Conservation (phyloP, 2,797 vertebrate genomes). For the Ispidina lecontei region DNA sequence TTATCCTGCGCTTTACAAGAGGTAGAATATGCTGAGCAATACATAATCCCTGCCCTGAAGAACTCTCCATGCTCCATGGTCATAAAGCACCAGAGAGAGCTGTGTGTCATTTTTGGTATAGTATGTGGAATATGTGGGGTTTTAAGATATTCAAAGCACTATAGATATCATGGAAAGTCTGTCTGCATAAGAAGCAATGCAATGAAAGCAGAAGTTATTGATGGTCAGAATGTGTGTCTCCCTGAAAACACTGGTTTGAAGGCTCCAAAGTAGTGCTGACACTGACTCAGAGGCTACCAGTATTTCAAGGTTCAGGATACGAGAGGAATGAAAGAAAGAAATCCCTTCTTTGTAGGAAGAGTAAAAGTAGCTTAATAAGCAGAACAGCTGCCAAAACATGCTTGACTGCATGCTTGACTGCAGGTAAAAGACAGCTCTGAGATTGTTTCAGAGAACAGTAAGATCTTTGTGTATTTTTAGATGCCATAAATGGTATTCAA, state of each 20-base stretch:
- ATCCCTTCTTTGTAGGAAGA: neutral
- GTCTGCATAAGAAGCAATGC: neutral
- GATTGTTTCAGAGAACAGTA: neutral
- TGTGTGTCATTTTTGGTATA: neutral
- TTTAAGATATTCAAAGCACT: neutral
- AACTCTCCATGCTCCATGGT: neutral
- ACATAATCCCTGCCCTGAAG: neutral
- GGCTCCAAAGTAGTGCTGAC: neutral
- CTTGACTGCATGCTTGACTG: neutral
- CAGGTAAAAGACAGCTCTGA: constrained; percentile 37
- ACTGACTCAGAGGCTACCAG: neutral
- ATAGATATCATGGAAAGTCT: neutral
- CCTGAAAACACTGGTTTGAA: neutral
- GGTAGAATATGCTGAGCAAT: neutral
- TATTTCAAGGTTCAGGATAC: neutral
- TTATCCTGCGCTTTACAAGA: neutral
- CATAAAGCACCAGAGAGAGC: neutral
- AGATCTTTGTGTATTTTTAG: constrained; percentile 2
- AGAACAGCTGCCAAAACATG: neutral
- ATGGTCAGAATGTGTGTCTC: neutral
- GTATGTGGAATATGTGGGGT: neutral
- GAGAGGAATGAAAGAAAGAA: neutral
- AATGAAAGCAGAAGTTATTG: neutral
- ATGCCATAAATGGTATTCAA: neutral
- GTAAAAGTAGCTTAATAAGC: constrained; percentile 22